Evolutionary conservation across 2,888 invertebrate genomes (phyloP), one percentile per base, ranked within the genome.

Genomic region (Drosophila quinaria): DNA sequence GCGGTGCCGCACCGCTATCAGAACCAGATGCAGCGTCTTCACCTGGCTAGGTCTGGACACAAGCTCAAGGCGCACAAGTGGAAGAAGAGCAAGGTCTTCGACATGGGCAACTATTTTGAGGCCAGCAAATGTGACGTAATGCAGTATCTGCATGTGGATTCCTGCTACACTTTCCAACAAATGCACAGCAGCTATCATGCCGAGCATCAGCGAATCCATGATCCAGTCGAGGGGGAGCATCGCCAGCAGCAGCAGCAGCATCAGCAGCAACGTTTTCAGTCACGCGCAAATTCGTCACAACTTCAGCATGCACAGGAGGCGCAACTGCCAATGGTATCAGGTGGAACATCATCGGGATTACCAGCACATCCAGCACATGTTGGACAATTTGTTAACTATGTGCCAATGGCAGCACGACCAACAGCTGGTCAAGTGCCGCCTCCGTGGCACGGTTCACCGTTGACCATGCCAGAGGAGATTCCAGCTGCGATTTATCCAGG

Each of bases 1-100:
- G 94, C 95, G 0, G 93, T 95, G 19, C 95, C 95, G 0, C 95
- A 94, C 83, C 93, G 95, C 82, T 81, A 83, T 42, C 91, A 91
- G 49, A 90, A 90, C 3, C 90, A 91, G 19, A 72, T 91, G 73
- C 90, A 91, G 35, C 90, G 62, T 50, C 58, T 63, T 39, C 74
- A 69, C 0, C 17, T 75, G 29, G 15, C 55, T 47, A 87, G 73
- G 31, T 37, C 68, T 1, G 8, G 50, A 3, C 49, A 66, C 49
- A 89, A 71, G 63, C 10, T 65, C n/a, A 81, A 70, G 25, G 0
- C 29, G 5, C 25, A 54, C 4, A 78, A 74, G 17, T 82, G 78
- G 74, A 82, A 65, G 47, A 88, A 78, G 51, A 10, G 39, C 17
- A 84, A 78, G 51, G 17, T 70, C 5, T 82, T 62, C 17, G 75